Conservation (phyloP, 2,888 invertebrate genomes). For the Cantharis lateralis region DNA sequence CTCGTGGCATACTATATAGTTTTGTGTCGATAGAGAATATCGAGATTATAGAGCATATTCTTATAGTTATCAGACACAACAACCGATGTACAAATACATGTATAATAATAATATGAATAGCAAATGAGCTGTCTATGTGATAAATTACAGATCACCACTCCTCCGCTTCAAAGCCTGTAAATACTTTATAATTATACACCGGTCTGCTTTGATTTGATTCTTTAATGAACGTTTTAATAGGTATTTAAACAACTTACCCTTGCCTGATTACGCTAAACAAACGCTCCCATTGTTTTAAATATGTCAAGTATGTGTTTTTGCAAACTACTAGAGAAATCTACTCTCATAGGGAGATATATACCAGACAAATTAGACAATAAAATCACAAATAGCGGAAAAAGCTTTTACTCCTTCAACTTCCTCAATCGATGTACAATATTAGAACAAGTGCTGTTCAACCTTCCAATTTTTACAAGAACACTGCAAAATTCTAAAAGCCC, state of each 20-base stretch:
- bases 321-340: background rate
- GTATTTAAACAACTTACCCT: conserved; percentile 43
- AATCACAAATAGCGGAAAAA: too few relatives aligned
- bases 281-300: conserved; percentile 35
- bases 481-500: too few relatives aligned
- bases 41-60: background rate
- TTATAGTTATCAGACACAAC: background rate
- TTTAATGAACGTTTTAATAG: conserved; percentile 55
- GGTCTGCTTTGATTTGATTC: conserved; percentile 53
- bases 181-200: conserved; percentile 58
- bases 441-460: too few relatives aligned
- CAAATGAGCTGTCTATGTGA: conserved; percentile 56
- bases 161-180: conserved; percentile 53
- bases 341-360: background rate
- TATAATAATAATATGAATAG: conserved; percentile 53
- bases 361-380: too few relatives aligned
- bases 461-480: too few relatives aligned
- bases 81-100: background rate
- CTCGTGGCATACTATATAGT: background rate
- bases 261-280: conserved; percentile 39
- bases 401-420: too few relatives aligned
- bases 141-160: conserved; percentile 55
- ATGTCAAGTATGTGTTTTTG: conserved; percentile 18
- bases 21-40: background rate
- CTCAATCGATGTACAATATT: too few relatives aligned